These are phyloP conservation scores for Andrena haemorrhoa DNA, from an alignment of 2,888 invertebrate genomes.

Conservation along the genomic window DNA sequence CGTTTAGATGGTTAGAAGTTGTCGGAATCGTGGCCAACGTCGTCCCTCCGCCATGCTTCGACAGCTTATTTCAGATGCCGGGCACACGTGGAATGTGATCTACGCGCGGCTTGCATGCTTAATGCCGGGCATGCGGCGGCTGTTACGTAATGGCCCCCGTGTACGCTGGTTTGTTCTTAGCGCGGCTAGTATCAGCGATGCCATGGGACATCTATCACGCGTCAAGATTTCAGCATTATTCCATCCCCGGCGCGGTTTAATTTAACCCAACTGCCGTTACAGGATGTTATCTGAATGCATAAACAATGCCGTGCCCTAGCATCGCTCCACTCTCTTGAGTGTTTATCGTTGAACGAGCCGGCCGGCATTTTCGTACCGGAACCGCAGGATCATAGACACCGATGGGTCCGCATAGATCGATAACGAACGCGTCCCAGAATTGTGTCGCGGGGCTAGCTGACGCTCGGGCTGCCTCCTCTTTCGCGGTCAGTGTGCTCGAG, in stretches of 20 bases:
- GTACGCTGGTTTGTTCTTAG: constrained; percentile 11
- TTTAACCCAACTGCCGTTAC: constrained; percentile 51
- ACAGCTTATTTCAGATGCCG: constrained; percentile 48
- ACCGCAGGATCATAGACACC: constrained; percentile 31
- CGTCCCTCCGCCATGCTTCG: not conserved
- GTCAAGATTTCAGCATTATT: constrained; percentile 28
- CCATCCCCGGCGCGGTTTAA: constrained; percentile 15
- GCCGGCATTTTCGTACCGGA: constrained; percentile 17
- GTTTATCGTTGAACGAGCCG: constrained; percentile 16
- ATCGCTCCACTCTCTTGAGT: not conserved
- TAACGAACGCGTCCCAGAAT: constrained; percentile 8
- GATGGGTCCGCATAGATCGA: constrained; percentile 46
- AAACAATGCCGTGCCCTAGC: constrained; percentile 29
- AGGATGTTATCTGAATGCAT: constrained; percentile 30
- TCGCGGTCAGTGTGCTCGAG: not conserved
- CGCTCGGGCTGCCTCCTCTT: not conserved
- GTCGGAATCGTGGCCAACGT: constrained; percentile 13
- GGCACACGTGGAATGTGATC: constrained; percentile 55
- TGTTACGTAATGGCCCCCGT: constrained; percentile 44
- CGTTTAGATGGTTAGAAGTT: constrained; percentile 15
- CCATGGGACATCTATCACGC: constrained; percentile 13
- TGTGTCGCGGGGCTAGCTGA: not conserved
- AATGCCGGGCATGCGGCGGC: constrained; percentile 34
- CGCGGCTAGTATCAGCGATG: constrained; percentile 13
- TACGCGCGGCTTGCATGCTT: constrained; percentile 56